Base-by-base conservation (phyloP, 2,797 vertebrate genomes). In the Enteromius thamalakanensis region DNA sequence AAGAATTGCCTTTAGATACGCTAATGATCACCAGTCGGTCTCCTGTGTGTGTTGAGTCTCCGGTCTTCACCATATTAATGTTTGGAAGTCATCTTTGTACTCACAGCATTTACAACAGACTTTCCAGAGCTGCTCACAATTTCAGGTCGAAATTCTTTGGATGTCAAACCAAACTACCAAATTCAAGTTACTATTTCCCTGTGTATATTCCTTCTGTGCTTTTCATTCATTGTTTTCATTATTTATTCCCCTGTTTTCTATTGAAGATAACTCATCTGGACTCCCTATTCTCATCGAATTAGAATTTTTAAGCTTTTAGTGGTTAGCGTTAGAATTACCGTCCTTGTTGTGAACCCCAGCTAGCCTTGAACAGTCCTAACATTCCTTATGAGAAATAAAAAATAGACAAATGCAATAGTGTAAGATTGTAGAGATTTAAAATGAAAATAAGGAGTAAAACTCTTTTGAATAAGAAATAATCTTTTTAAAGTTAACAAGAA, bases 21-120 rank as follows among this genome's bases (percentile, higher is more conserved):
- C 8, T 68, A 69, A 49, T 83, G 51, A 60, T 55, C 9, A 45
- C 17, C 40, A 6, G 49, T 77, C 23, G 8, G 17, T 40, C 29
- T 32, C 49, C 64, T 29, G 40, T 34, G 19, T 69, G 74, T 71
- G 29, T 49, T 67, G 37, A 60, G 40, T 78, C 64, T 77, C 37
- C 7, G 32, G 65, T 69, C 7, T 55, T 60, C 12, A 55, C 47
- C 47, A 26, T 76, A 42, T n/a, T 26, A 82, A 68, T 76, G 47
- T 32, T 81, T 81, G 65, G 26, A 45, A 47, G 51, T 23, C 3
- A 2, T 80, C 32, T 68, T 11, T 17, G 23, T n/a, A 64, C 58
- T 42, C 9, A 12, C n/a, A 0, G 37, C 75, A 29, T 45, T 23
- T 37, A n/a, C 6, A 74, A n/a, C 49, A 55, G 49, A 55, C 1